phyloP scores from a whole-genome alignment of 2,113 vertebrate genomes.

The Alligator mississippiensis region DNA sequence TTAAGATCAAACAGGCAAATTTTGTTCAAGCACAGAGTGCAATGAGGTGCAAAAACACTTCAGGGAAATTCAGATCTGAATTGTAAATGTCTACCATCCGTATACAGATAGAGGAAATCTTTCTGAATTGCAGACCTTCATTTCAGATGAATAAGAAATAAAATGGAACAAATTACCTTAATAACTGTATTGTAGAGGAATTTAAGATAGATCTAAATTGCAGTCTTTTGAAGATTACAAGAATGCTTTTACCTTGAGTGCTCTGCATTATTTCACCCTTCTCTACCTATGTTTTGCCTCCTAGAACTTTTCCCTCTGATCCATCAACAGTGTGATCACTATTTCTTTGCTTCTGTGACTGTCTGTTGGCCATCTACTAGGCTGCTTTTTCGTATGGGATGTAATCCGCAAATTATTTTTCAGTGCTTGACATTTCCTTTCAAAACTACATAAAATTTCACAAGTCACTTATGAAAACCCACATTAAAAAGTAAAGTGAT shows the following conservation, averaged over 20 bases:
- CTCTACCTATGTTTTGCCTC: not conserved
- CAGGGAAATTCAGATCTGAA: not conserved
- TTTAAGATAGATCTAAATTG: not conserved
- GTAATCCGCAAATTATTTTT: not conserved
- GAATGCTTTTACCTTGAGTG: not conserved
- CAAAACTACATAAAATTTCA: not conserved
- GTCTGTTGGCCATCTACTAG: not conserved
- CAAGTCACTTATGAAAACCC: fast-evolving
- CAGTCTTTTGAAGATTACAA: not conserved
- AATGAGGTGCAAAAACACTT: not conserved
- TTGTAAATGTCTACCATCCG: not conserved
- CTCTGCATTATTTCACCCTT: not conserved
- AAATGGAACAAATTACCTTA: not conserved
- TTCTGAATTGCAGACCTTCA: not conserved
- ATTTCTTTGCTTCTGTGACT: not conserved
- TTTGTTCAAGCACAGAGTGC: not conserved
- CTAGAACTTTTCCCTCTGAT: not conserved
- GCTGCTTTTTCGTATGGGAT: fast-evolving
- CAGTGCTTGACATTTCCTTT: not conserved
- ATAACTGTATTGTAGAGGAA: not conserved
- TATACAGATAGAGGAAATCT: not conserved
- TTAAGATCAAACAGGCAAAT: not conserved
- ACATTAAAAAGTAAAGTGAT: not conserved
- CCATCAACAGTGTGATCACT: not conserved
- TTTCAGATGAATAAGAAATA: not conserved